A percentile compares a stretch with the other conserved stretches of the same genome.
Conservation (phyloP, 2,797 vertebrate genomes). For the Dromococcyx pavoninus region DNA sequence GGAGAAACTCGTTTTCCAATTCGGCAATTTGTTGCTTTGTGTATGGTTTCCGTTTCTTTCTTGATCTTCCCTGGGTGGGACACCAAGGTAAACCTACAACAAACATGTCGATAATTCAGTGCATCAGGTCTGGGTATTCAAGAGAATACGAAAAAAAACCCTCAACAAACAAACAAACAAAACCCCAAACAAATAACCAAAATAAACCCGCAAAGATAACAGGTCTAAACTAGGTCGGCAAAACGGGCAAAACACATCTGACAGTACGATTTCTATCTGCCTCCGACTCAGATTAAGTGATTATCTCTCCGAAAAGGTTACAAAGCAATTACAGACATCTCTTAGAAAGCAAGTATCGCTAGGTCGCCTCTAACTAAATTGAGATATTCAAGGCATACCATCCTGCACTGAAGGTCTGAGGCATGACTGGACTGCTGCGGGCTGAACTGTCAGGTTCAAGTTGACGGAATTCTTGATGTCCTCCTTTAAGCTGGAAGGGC, state of each 20-base stretch:
- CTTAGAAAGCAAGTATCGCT: not conserved
- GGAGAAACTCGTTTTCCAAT: conserved; percentile 93
- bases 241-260: not conserved
- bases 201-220: not conserved
- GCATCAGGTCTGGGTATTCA: not conserved
- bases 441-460: conserved; percentile 82
- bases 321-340: conserved; percentile 17
- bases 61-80: conserved; percentile 84
- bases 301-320: not conserved
- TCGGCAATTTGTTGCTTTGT: conserved; percentile 92
- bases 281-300: not conserved
- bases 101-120: conserved; percentile 61
- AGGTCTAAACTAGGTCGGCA: not conserved
- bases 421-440: conserved; percentile 80
- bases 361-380: conserved; percentile 17
- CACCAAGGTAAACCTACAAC: conserved; percentile 89
- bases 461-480: conserved; percentile 80
- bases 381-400: conserved; percentile 78
- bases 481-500: conserved; percentile 75
- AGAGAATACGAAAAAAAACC: not conserved
- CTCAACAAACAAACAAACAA: too few relatives aligned
- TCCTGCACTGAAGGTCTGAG: conserved; percentile 85
- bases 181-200: too few relatives aligned
- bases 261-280: not conserved
- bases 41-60: conserved; percentile 96